phyloP scores from a whole-genome alignment of 2,797 vertebrate genomes.

The Anabas testudineus region DNA sequence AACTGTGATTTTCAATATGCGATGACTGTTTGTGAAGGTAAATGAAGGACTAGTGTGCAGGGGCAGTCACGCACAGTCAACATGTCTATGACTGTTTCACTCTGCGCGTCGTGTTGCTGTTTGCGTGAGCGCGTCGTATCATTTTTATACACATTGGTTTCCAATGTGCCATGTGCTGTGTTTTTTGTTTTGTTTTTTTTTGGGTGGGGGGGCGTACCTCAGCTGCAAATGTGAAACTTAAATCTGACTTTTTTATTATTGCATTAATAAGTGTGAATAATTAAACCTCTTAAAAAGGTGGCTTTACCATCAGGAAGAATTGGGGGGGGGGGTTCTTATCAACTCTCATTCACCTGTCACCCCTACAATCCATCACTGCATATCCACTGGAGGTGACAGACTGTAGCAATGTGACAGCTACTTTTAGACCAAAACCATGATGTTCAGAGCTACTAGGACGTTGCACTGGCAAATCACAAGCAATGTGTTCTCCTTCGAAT shows the following conservation, averaged over 20 bases:
- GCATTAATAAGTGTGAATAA: slow-evolving; percentile 70
- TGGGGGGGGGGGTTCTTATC: slow-evolving; percentile 22
- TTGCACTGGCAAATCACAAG: slow-evolving; percentile 76
- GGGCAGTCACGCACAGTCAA: slow-evolving; percentile 33
- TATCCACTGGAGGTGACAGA: slow-evolving; percentile 77
- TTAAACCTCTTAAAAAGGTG: slow-evolving; percentile 54
- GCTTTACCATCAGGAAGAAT: slow-evolving; percentile 36
- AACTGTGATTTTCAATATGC: slow-evolving; percentile 74
- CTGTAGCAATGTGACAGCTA: slow-evolving; percentile 74
- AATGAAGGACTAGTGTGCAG: slow-evolving; percentile 75
- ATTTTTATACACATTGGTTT: slow-evolving; percentile 70
- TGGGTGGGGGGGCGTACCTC: slow-evolving; percentile 42
- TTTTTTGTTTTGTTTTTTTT: slow-evolving; percentile 7
- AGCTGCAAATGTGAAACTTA: slow-evolving; percentile 79
- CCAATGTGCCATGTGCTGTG: slow-evolving; percentile 71
- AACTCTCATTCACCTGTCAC: slow-evolving; percentile 51
- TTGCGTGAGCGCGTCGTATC: slow-evolving; percentile 52
- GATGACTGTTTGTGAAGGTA: slow-evolving; percentile 68
- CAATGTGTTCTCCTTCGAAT: slow-evolving; percentile 57
- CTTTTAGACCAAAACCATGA: slow-evolving; percentile 71
- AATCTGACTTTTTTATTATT: slow-evolving; percentile 67
- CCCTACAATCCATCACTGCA: slow-evolving; percentile 52
- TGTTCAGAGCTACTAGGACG: slow-evolving; percentile 67
- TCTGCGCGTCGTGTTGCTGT: slow-evolving; percentile 61
- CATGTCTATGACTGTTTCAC: slow-evolving; percentile 40